A percentile compares a stretch with the other conserved stretches of the same genome.
Evolutionary conservation across 2,113 vertebrate species (phyloP).

Genomic region (Protomyctophum bolini): DNA sequence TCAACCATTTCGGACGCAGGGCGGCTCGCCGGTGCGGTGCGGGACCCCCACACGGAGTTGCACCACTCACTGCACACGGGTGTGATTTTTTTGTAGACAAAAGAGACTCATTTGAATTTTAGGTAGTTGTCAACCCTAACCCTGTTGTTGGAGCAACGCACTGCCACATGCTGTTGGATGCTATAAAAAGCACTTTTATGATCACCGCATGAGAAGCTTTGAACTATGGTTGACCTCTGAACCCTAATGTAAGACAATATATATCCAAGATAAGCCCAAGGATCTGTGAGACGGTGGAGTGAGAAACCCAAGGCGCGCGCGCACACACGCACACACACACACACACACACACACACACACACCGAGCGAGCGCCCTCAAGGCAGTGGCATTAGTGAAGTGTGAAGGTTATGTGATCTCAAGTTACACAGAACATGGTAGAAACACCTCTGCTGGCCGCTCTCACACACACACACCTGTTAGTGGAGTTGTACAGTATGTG

Average conservation of each 20-base stretch:
- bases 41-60: too few species aligned
- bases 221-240: neutral
- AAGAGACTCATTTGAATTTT: neutral
- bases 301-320: neutral
- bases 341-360: neutral
- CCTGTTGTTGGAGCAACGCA: too few species aligned
- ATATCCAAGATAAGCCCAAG: neutral
- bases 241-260: neutral
- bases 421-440: slow-evolving; percentile 1
- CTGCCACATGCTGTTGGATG: too few species aligned
- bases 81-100: neutral
- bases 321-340: neutral
- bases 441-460: neutral
- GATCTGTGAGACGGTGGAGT: neutral
- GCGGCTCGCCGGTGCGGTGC: too few species aligned
- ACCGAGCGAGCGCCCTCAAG: neutral
- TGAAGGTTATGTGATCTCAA: neutral
- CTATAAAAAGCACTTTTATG: too few species aligned
- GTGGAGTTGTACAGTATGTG: neutral
- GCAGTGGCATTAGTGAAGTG: neutral
- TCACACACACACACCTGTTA: neutral
- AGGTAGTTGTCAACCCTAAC: neutral
- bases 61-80: too few species aligned
- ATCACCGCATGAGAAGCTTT: neutral
- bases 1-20: too few species aligned